A percentile compares a stretch with the other conserved stretches of the same genome.
Conservation (phyloP, 2,113 vertebrate genomes). For the Oceanites oceanicus region DNA sequence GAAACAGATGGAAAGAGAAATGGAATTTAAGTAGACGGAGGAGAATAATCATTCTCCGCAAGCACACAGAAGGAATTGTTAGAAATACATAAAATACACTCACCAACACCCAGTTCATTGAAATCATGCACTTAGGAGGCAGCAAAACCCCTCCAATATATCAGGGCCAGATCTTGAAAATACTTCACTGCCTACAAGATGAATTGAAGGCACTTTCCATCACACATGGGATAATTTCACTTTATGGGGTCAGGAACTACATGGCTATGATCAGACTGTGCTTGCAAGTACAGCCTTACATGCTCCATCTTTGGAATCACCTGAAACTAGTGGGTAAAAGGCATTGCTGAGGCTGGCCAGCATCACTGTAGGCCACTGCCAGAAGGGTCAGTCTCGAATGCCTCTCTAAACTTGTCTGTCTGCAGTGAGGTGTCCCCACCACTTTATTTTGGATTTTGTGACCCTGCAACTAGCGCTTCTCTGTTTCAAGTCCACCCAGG, state of each 20-base stretch:
- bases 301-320: neutral
- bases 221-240: neutral
- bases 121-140: neutral
- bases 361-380: neutral
- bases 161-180: neutral
- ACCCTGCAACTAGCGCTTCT: neutral
- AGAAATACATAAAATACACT: neutral
- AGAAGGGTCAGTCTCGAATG: neutral
- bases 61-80: neutral
- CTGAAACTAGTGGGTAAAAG: neutral
- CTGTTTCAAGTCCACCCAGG: neutral
- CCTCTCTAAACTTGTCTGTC: neutral
- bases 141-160: neutral
- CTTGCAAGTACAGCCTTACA: neutral
- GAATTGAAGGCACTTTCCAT: neutral
- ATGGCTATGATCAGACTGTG: neutral
- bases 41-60: neutral
- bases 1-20: constrained; percentile 2
- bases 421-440: neutral
- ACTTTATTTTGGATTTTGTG: neutral
- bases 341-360: neutral
- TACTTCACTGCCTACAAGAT: neutral
- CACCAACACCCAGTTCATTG: neutral
- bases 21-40: neutral
- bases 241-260: neutral